Conservation (phyloP, 2,797 vertebrate genomes). For the Chiloscyllium punctatum region DNA sequence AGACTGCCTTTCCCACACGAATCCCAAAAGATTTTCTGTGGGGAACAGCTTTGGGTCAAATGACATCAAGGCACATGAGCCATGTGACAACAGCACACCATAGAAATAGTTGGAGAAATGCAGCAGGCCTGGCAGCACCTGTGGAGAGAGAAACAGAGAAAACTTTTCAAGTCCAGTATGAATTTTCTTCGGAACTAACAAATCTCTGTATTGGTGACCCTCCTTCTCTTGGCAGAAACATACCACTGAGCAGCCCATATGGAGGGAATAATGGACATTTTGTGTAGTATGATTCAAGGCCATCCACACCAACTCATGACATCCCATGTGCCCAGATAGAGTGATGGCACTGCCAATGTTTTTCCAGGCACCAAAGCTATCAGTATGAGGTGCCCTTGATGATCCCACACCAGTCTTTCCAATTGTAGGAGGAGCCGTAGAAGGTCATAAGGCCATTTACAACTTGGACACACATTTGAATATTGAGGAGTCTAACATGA, state of each 20-base stretch:
- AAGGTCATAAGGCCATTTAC: neutral
- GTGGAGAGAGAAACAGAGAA: too few relatives aligned
- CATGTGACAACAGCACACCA: too few relatives aligned
- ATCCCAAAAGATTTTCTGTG: too few relatives aligned
- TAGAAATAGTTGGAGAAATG: too few relatives aligned
- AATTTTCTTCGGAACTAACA: neutral
- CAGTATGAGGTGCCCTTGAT: neutral
- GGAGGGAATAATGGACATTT: neutral
- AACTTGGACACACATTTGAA: too few relatives aligned
- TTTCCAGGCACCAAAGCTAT: neutral
- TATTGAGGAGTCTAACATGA: neutral
- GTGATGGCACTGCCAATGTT: too few relatives aligned
- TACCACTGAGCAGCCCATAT: too few relatives aligned
- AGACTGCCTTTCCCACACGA: too few relatives aligned
- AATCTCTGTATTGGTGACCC: neutral
- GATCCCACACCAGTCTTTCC: neutral
- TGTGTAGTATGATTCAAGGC: neutral
- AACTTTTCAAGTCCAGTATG: neutral
- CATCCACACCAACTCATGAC: neutral
- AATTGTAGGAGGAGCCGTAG: neutral
- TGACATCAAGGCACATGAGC: too few relatives aligned
- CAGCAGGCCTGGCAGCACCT: too few relatives aligned
- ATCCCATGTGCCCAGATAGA: neutral
- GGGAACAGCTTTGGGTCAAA: too few relatives aligned
- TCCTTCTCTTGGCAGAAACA: too few relatives aligned